These are phyloP conservation scores for Thinocorus orbignyianus DNA, from an alignment of 2,113 vertebrate species.

Conservation along the genomic window DNA sequence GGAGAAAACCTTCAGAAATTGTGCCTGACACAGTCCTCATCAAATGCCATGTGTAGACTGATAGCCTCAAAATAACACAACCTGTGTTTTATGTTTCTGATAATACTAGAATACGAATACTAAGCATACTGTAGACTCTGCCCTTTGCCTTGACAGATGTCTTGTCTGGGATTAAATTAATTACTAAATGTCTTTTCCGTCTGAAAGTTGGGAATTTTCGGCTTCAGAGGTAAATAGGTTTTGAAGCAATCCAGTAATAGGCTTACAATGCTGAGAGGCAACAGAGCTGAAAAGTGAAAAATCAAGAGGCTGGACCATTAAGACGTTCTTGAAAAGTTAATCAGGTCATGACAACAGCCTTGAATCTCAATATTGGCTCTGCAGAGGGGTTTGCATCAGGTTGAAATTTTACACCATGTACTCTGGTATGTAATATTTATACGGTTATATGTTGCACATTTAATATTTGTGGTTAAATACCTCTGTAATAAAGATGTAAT, in stretches of 20 bases:
- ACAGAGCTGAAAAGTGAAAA: slow-evolving; percentile 56
- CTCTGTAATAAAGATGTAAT: no score
- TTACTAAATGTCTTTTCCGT: slow-evolving; percentile 53
- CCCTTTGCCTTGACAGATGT: slow-evolving; percentile 29
- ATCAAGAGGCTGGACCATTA: slow-evolving; percentile 11
- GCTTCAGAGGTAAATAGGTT: slow-evolving; percentile 51
- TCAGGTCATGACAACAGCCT: not conserved
- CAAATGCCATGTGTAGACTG: not conserved
- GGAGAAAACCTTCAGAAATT: not conserved
- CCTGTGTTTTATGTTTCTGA: not conserved
- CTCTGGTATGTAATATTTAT: not conserved
- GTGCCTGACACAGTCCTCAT: not conserved
- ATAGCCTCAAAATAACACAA: not conserved
- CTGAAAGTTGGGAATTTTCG: slow-evolving; percentile 42
- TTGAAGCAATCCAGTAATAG: slow-evolving; percentile 60
- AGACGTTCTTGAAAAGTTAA: slow-evolving; percentile 29
- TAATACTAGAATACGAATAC: not conserved
- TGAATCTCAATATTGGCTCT: not conserved
- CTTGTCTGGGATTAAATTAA: slow-evolving; percentile 55
- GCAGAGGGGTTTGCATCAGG: not conserved
- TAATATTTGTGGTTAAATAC: not conserved
- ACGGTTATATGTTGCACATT: fast-evolving
- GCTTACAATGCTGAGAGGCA: slow-evolving; percentile 51
- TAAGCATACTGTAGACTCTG: not conserved
- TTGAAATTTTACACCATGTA: not conserved